phyloP scores from a whole-genome alignment of 1,140 invertebrate species.

The Proales similis region DNA sequence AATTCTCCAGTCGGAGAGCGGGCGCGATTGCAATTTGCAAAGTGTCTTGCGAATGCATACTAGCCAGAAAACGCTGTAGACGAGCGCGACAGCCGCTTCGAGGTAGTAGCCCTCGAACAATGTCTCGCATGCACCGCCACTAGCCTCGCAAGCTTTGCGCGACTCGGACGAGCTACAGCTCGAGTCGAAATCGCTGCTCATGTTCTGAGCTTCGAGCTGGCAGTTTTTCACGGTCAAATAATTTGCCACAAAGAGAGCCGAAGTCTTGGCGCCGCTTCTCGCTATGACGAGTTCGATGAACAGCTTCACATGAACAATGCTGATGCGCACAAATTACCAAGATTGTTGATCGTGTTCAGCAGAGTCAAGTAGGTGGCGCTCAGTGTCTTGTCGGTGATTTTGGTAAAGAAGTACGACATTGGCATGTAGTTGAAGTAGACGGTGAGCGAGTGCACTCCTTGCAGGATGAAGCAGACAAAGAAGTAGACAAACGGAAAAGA shows the following conservation, averaged over 20 bases:
- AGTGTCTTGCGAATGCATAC: conserved; percentile 20
- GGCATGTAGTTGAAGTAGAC: conserved; percentile 25
- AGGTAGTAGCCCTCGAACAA: conserved; percentile 21
- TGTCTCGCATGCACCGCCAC: conserved; percentile 6
- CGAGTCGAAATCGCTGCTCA: not conserved
- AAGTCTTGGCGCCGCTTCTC: conserved; percentile 9
- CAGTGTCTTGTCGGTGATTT: conserved; percentile 74
- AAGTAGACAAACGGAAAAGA: not conserved
- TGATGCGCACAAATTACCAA: conserved; percentile 57
- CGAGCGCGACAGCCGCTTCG: conserved; percentile 7
- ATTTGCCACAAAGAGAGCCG: conserved; percentile 10
- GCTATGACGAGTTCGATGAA: conserved; percentile 4
- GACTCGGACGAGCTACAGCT: not conserved
- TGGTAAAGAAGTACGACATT: conserved; percentile 70
- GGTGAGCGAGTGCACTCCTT: conserved; percentile 12
- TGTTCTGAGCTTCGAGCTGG: not conserved
- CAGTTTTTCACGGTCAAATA: conserved; percentile 31
- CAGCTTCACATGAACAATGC: not conserved
- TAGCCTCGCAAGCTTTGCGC: not conserved
- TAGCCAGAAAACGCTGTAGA: conserved; percentile 13
- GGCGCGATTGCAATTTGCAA: conserved; percentile 13
- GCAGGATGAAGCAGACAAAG: conserved; percentile 8
- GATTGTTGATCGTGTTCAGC: conserved; percentile 88
- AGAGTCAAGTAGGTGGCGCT: conserved; percentile 98
- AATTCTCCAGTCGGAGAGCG: conserved; percentile 19